A percentile compares a stretch with the other conserved stretches of the same genome.
Evolutionary conservation across 2,797 vertebrate species (phyloP).

Genomic region (Cynodonichthys magdalenae): DNA sequence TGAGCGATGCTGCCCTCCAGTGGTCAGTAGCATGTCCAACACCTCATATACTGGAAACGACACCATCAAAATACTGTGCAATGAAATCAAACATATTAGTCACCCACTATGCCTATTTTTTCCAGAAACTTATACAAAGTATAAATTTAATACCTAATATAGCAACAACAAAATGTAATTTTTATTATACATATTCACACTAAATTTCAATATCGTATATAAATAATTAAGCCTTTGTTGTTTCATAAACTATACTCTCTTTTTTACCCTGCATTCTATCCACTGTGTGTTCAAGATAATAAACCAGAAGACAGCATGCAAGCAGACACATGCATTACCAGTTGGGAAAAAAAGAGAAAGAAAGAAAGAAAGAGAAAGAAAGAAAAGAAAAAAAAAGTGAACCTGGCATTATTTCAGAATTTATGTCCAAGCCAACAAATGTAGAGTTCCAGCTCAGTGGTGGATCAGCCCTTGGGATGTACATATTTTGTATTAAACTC

Average conservation of each 20-base stretch:
- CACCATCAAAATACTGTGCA: background rate
- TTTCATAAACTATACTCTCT: constrained; percentile 1
- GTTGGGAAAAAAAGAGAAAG: too few species aligned
- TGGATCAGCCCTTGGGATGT: constrained; percentile 15
- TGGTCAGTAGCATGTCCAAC: constrained; percentile 40
- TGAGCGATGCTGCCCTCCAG: constrained; percentile 75
- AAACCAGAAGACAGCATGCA: background rate
- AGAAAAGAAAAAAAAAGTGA: too few species aligned
- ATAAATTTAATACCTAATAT: too few species aligned
- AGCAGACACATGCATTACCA: background rate
- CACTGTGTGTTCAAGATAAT: constrained; percentile 5
- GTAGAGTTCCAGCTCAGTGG: constrained; percentile 6
- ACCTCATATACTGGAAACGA: background rate
- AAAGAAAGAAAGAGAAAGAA: too few species aligned
- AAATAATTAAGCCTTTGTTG: background rate
- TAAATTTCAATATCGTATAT: too few species aligned
- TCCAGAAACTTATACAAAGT: too few species aligned
- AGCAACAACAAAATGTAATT: too few species aligned
- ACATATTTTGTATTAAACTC: constrained; percentile 40
- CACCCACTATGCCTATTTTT: background rate
- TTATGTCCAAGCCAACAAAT: constrained; percentile 30
- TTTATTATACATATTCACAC: too few species aligned
- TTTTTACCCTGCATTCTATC: constrained; percentile 14
- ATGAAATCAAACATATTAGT: background rate
- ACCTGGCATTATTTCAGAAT: constrained; percentile 10